Evolutionary conservation across 2,888 invertebrate genomes (phyloP), one percentile per base, ranked within the genome.

Genomic region (Aphidoletes aphidimyza): DNA sequence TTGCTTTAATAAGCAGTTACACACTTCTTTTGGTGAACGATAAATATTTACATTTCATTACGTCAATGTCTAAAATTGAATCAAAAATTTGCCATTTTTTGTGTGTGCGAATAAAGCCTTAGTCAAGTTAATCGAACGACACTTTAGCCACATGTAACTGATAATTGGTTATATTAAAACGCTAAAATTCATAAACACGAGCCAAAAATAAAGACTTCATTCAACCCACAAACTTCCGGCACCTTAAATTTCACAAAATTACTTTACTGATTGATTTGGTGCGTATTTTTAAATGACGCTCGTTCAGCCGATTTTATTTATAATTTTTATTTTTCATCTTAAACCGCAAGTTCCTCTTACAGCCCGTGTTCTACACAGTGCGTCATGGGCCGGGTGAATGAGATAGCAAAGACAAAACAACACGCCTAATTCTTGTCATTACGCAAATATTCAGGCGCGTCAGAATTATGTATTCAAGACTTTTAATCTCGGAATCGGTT

Each of bases 161-260:
- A n/a, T 36, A 8, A 19, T 17, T n/a, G 11, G 2, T 22, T 54
- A 54, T n/a, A 81, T 81, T 81, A 37, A 36, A 81, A 8, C 22
- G 37, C 6, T 11, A 6, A 37, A 37, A 37, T 37, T 36, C 5
- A 37, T 34, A 3, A 6, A 17, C 30, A 34, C 37, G n/a, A 3
- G 8, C 11, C 6, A 78, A 17, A 78, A 36, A 78, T 36, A 78
- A 78, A 78, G 19, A 26, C 34, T 81, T n/a, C 37, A n/a, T 19
- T n/a, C 81, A 81, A 81, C 81, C 81, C 22, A 81, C 81, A 81
- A 37, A 81, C 37, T 81, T 81, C 81, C 81, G 81, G 37, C 37
- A 19, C 22, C 22, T 37, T 81, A n/a, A 11, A 81, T 81, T 81
- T 81, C 54, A 1, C 22, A 11, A 11, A n/a, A n/a, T 14, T 37